Conservation (phyloP, 2,888 invertebrate species). For the Drosophila siamana region DNA sequence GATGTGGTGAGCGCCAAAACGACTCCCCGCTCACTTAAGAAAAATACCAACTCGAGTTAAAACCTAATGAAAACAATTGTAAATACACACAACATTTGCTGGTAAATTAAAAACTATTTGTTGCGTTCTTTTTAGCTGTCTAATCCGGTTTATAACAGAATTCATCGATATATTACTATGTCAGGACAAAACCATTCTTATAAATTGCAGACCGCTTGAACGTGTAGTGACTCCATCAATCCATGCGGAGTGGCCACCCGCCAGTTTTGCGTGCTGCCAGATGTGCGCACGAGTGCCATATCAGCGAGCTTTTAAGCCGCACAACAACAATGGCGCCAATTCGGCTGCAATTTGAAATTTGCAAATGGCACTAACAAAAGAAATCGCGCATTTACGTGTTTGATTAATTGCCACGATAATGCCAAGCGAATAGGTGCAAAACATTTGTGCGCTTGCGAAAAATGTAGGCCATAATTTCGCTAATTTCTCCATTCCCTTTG, state of each 20-base stretch:
- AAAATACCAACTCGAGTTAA: constrained; percentile 24
- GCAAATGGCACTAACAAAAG: neutral
- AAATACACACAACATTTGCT: neutral
- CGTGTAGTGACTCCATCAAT: constrained; percentile 19
- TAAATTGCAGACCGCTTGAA: constrained; percentile 3
- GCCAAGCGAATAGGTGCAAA: neutral
- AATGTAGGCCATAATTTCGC: neutral
- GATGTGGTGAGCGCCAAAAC: constrained; percentile 7
- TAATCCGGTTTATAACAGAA: too few species aligned
- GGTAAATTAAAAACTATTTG: neutral
- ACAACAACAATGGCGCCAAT: constrained; percentile 22
- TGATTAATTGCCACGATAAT: neutral
- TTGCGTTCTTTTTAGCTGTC: neutral
- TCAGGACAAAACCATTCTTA: too few species aligned
- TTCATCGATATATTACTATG: too few species aligned
- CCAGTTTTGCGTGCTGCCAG: constrained; percentile 20
- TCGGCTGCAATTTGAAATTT: constrained; percentile 11
- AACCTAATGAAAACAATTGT: neutral
- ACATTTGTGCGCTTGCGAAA: neutral
- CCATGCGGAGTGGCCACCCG: constrained; percentile 3
- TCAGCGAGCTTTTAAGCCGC: constrained; percentile 30
- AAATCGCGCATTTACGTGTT: neutral
- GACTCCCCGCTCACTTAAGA: neutral
- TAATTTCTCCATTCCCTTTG: neutral
- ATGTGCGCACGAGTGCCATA: constrained; percentile 14